Base-by-base conservation (phyloP, 2,888 invertebrate genomes). In the Agrenia bidenticulata region DNA sequence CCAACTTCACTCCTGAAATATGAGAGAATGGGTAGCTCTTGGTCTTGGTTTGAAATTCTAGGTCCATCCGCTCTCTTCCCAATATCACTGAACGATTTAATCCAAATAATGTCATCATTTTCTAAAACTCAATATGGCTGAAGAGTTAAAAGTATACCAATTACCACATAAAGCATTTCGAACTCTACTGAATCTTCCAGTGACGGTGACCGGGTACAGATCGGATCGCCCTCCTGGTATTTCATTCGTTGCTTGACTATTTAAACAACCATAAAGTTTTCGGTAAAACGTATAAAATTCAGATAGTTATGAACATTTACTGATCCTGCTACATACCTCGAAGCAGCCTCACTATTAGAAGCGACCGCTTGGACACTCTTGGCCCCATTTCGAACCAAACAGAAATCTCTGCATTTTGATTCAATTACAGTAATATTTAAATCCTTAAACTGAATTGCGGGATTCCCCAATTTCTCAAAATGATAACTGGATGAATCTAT, bases 381-480 rank as follows among this genome's bases (percentile, higher is more conserved):
- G 2, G 76, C 74, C 32, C 76, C 76, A 64, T 76, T 72, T n/a
- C 76, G 56, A 41, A 76, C 76, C 19, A 76, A 58, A 53, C 76
- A 76, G 54, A 76, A 76, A 9, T 76, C 74, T 41, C 70, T 70
- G 55, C 72, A 73, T 64, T 76, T 76, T 0, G 63, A 45, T 21
- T 72, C 68, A 24, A 49, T 66, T n/a, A 73, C 51, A 1, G 72
- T 39, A 7, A 72, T 19, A 26, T 53, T 67, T 49, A 70, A 57
- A 61, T 76, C 74, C 5, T 51, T 60, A 62, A 68, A 76, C 15
- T 58, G 53, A 2, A 60, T 51, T 11, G 64, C 58, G 0, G 74
- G 63, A 50, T 76, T 72, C 0, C 73, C 73, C 7, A 76, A 50
- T 60, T 74, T 76, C 61, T 76, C 76, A 55, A 76, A 70, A 60